phyloP scores from a whole-genome alignment of 2,797 vertebrate species.

The Manis javanica region DNA sequence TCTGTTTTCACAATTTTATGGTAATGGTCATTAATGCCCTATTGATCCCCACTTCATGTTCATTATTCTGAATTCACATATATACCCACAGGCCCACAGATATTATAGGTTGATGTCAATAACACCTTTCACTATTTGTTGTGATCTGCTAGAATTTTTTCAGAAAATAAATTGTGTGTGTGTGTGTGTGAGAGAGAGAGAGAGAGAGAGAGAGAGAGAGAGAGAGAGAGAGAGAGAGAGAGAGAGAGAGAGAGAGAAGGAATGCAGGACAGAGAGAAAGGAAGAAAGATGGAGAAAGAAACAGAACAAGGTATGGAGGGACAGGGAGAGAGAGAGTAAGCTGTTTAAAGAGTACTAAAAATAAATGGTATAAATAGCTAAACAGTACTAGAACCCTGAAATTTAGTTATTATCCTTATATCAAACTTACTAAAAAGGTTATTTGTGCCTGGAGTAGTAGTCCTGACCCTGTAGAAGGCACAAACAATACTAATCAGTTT shows the following conservation, averaged over 20 bases:
- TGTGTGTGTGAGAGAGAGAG: neutral
- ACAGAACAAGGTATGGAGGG: too few species aligned
- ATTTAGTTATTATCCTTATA: neutral
- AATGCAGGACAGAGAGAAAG: neutral
- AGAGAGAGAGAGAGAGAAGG: neutral
- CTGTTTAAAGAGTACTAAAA: neutral
- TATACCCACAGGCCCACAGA: neutral
- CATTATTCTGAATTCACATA: conserved; percentile 10
- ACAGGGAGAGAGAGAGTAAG: neutral
- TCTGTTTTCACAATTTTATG: neutral
- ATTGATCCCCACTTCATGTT: neutral
- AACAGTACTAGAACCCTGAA: neutral
- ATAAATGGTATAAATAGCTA: neutral
- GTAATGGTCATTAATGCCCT: neutral
- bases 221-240: neutral
- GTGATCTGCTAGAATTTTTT: neutral
- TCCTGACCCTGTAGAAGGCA: neutral
- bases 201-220: neutral
- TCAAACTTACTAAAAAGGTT: neutral
- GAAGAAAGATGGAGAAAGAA: neutral
- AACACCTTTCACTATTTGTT: conserved; percentile 25
- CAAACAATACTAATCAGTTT: neutral
- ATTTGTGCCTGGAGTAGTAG: neutral
- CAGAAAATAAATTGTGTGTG: neutral
- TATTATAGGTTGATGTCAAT: neutral